phyloP scores from a whole-genome alignment of 35 echinoderm and acorn worm genomes.

The Patiria miniata region DNA sequence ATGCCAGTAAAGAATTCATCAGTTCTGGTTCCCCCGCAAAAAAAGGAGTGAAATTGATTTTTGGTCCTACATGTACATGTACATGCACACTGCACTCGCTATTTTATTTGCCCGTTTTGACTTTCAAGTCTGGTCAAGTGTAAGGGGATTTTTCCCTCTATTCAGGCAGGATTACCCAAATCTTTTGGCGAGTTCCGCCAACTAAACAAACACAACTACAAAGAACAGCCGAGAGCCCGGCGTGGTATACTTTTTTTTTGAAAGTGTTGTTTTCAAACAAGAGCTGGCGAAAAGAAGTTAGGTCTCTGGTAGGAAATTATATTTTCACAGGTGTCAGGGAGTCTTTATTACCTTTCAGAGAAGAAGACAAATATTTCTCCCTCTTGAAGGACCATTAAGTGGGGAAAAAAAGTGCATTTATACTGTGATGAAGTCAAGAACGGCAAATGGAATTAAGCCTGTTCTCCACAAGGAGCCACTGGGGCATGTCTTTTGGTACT shows the following conservation, averaged over 20 bases:
- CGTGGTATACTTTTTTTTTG: neutral
- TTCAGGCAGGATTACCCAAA: slow-evolving; percentile 17
- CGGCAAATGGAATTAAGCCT: too few species aligned
- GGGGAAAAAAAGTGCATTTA: too few species aligned
- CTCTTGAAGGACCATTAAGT: too few species aligned
- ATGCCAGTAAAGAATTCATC: neutral
- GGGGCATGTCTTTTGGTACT: too few species aligned
- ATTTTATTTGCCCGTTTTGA: neutral
- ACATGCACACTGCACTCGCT: neutral
- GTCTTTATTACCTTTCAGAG: neutral
- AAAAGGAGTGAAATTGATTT: neutral
- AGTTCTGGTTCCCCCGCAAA: neutral
- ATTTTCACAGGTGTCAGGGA: slow-evolving; percentile 17
- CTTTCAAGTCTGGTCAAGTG: slow-evolving; percentile 30
- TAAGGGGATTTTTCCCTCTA: neutral
- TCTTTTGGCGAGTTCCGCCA: slow-evolving; percentile 7
- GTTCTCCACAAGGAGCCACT: too few species aligned
- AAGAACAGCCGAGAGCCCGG: neutral
- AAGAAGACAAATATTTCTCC: neutral
- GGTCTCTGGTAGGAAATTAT: neutral
- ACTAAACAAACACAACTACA: neutral
- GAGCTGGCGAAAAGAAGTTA: neutral
- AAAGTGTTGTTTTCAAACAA: slow-evolving; percentile 10
- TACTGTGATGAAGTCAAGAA: too few species aligned
- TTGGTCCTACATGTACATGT: too few species aligned